phyloP scores from a whole-genome alignment of 2,113 vertebrate species.

The Brienomyrus longianalis region DNA sequence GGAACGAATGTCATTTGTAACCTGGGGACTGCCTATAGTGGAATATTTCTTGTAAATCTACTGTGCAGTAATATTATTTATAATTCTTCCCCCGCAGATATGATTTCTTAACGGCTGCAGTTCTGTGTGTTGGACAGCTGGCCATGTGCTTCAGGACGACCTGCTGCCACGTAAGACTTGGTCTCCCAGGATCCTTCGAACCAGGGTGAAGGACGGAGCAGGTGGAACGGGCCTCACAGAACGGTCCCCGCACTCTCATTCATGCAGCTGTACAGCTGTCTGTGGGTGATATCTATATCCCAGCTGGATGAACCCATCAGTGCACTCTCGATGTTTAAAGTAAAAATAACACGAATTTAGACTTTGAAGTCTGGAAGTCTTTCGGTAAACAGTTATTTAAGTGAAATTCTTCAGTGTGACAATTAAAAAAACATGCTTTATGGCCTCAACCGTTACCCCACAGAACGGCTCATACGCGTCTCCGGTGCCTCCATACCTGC shows the following conservation, averaged over 20 bases:
- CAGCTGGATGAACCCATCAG: not conserved
- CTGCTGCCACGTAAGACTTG: not conserved
- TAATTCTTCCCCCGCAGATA: not conserved
- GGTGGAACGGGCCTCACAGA: not conserved
- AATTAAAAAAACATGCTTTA: not conserved
- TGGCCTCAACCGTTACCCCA: not conserved
- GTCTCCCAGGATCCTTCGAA: not conserved
- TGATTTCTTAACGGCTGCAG: not conserved
- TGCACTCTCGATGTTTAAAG: not conserved
- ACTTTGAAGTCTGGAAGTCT: not conserved
- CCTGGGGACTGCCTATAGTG: not conserved
- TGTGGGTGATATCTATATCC: not conserved
- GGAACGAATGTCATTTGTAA: not conserved
- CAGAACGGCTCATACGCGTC: not conserved
- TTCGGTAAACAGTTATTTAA: not conserved
- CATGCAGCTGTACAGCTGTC: not conserved
- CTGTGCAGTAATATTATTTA: not conserved
- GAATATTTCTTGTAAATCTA: not conserved
- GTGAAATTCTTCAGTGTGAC: not conserved
- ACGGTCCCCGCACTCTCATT: not conserved
- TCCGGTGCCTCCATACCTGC: too few species aligned
- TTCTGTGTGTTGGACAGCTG: not conserved
- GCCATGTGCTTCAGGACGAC: not conserved
- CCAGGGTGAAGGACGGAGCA: not conserved
- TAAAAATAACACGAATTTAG: not conserved